Evolutionary conservation across 2,113 vertebrate genomes (phyloP).

Genomic region (Protobothrops flavoviridis): DNA sequence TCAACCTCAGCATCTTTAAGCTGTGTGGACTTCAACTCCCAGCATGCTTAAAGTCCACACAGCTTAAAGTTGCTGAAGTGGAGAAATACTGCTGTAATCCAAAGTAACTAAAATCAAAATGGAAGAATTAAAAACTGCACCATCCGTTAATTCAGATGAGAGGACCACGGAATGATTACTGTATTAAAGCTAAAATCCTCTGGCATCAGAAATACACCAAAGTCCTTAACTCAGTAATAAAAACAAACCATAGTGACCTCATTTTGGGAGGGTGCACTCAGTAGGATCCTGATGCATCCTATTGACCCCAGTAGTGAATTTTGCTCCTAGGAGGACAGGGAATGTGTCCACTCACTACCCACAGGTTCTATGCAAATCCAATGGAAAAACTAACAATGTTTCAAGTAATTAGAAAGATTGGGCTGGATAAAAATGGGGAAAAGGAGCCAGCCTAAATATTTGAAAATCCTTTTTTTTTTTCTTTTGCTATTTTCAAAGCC

Average conservation of each 20-base stretch:
- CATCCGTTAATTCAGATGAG: background rate
- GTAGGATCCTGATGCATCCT: background rate
- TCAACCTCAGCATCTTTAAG: background rate
- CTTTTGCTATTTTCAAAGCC: background rate
- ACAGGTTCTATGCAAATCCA: background rate
- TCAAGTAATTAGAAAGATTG: background rate
- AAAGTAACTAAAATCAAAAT: background rate
- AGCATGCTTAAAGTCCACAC: background rate
- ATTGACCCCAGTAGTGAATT: background rate
- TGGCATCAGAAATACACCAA: background rate
- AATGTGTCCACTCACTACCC: background rate
- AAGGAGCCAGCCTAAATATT: background rate
- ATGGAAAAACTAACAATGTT: background rate
- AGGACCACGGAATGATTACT: background rate
- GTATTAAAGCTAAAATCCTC: background rate
- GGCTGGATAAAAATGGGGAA: no score
- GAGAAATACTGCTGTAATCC: background rate
- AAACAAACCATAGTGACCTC: background rate
- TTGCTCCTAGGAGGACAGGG: background rate
- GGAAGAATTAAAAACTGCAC: background rate
- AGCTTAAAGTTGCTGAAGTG: background rate
- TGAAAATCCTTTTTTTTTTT: background rate
- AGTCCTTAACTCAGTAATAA: background rate
- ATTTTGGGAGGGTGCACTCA: background rate
- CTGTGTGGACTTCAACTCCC: background rate